phyloP scores from a whole-genome alignment of 2,113 vertebrate species.

The Sinocyclocheilus maitianheensis region DNA sequence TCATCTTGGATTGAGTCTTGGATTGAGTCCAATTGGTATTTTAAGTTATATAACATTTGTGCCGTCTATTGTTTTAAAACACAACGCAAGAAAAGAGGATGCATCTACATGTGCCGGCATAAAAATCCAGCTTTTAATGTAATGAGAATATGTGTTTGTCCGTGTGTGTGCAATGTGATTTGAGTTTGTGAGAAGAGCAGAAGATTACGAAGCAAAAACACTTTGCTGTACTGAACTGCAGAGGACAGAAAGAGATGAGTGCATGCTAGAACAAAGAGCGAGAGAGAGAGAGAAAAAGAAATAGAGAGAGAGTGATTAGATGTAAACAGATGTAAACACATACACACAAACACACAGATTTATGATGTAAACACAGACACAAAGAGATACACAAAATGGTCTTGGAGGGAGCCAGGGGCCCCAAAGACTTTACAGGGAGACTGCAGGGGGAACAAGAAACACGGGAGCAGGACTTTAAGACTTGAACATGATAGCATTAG shows the following conservation, averaged over 20 bases:
- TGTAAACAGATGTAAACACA: conserved; percentile 47
- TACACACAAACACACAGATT: conserved; percentile 51
- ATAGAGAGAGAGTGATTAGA: conserved; percentile 45
- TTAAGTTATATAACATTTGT: conserved; percentile 43
- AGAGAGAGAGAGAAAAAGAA: conserved; percentile 21
- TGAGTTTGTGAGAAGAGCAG: not conserved
- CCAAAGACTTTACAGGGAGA: not conserved
- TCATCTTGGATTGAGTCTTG: conserved; percentile 1
- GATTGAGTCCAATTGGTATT: conserved; percentile 25
- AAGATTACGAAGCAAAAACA: conserved; percentile 13
- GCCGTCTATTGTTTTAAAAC: conserved; percentile 37
- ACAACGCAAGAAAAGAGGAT: conserved; percentile 31
- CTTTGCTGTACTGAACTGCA: not conserved
- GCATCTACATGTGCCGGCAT: conserved; percentile 39
- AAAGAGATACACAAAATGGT: conserved; percentile 19
- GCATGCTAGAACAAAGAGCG: conserved; percentile 22
- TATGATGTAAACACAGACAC: conserved; percentile 51
- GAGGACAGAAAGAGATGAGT: conserved; percentile 22
- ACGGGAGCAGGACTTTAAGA: not conserved
- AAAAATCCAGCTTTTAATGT: conserved; percentile 47
- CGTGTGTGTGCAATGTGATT: conserved; percentile 5
- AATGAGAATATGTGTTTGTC: conserved; percentile 4
- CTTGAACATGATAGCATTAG: not conserved
- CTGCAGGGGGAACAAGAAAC: not conserved
- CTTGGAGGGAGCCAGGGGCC: conserved; percentile 15